These are phyloP conservation scores for Polydrusus tereticollis DNA, from an alignment of 2,888 invertebrate species.

Conservation along the genomic window DNA sequence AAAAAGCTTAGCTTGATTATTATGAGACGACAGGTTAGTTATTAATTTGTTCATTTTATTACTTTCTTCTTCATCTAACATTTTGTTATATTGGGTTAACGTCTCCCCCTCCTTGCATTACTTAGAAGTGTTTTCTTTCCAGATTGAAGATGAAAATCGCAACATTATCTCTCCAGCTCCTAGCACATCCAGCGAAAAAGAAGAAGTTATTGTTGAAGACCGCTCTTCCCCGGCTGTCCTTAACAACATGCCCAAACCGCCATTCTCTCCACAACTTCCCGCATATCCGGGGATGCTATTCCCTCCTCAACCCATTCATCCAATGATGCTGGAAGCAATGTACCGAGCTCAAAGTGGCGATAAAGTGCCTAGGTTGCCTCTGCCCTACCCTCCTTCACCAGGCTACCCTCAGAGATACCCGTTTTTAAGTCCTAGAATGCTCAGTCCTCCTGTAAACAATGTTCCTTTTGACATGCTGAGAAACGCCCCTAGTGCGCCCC, in stretches of 20 bases:
- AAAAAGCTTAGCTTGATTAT: slow-evolving; percentile 74
- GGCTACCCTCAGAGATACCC: slow-evolving; percentile 67
- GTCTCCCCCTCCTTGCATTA: not conserved
- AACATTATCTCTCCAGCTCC: slow-evolving; percentile 79
- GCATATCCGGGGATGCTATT: slow-evolving; percentile 70
- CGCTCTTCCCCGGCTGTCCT: slow-evolving; percentile 58
- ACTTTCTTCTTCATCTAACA: too few relatives aligned
- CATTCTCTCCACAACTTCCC: slow-evolving; percentile 63
- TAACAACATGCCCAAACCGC: slow-evolving; percentile 57
- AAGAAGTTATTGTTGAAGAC: slow-evolving; percentile 61
- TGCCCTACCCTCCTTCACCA: slow-evolving; percentile 71
- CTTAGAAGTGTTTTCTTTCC: not conserved
- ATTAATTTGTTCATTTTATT: too few relatives aligned
- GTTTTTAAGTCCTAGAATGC: slow-evolving; percentile 66
- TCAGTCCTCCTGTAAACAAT: slow-evolving; percentile 65
- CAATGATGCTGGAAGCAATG: slow-evolving; percentile 80
- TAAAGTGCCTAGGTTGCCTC: slow-evolving; percentile 72
- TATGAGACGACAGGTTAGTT: slow-evolving; percentile 71
- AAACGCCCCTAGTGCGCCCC: slow-evolving; percentile 61
- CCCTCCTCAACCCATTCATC: slow-evolving; percentile 75
- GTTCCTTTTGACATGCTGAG: slow-evolving; percentile 74
- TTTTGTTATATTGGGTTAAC: too few relatives aligned
- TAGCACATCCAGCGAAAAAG: slow-evolving; percentile 64
- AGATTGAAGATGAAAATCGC: slow-evolving; percentile 86
- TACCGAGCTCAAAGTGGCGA: slow-evolving; percentile 72